Base-by-base conservation (phyloP, 1,140 invertebrate genomes). In the Hycleus phaleratus region DNA sequence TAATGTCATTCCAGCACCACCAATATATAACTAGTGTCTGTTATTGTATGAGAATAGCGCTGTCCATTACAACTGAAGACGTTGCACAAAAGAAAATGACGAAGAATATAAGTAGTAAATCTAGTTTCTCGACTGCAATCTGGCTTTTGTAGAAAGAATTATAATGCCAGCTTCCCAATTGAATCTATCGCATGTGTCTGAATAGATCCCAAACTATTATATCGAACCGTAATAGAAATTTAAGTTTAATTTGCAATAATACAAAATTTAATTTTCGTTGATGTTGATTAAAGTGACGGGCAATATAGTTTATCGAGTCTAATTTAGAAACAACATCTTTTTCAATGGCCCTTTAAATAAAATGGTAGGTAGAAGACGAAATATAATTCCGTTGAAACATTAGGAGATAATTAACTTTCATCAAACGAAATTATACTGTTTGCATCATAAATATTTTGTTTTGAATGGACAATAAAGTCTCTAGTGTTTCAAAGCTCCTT, bases 71-170 rank as follows among this genome's bases (percentile, higher is more conserved):
- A 12, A 46, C 50, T 62, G 60, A 58, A 62, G 60, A 62, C 56
- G 60, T 62, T 62, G 58, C 57, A 58, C 61, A 62, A 62, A 62
- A 51, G 57, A 59, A 62, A 62, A 62, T 59, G 61, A 59, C 56
- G 56, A 50, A 62, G 56, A 62, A 59, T 62, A 56, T 59, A 59
- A 62, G 61, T 62, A 62, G 57, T 62, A 62, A 62, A 62, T 62
- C 61, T 62, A 62, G 49, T 62, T 12, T 49, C 38, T 24, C 48
- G 38, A 26, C 58, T 54, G 53, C 56, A 59, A 59, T 61, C 60
- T 58, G 56, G 49, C 56, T 58, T 61, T 57, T 43, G 46, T 38
- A 46, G 43, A 48, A 56, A 62, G 61, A 62, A 62, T 62, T 62
- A 62, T 62, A 56, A 45, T 45, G 26, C 26, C 26, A 39, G 51